phyloP scores from a whole-genome alignment of 2,113 vertebrate genomes.

The Hystrix brachyura region DNA sequence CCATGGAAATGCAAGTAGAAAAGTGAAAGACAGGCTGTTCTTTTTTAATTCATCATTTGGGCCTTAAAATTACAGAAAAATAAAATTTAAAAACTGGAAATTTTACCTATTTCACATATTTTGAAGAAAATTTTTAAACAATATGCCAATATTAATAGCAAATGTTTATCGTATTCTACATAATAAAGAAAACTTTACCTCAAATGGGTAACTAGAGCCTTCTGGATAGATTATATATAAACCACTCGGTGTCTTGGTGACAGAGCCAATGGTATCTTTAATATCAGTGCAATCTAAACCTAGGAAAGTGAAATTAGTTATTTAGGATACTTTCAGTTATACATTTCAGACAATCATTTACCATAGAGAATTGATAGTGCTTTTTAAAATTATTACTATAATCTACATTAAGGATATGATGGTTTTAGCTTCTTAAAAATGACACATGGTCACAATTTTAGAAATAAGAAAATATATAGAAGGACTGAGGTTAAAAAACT shows the following conservation, averaged over 20 bases:
- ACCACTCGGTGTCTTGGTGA: conserved; percentile 96
- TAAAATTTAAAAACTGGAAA: conserved; percentile 51
- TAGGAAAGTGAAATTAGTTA: conserved; percentile 80
- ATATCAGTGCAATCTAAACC: conserved; percentile 95
- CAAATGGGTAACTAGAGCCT: conserved; percentile 93
- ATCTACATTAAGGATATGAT: neutral
- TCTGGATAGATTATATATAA: conserved; percentile 95
- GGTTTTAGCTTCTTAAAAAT: conserved; percentile 55
- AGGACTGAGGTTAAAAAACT: conserved; percentile 34
- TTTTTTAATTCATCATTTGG: neutral
- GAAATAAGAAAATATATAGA: conserved; percentile 29
- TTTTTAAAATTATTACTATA: conserved; percentile 40
- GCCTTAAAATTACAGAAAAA: conserved; percentile 15
- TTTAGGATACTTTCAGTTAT: conserved; percentile 49
- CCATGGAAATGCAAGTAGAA: conserved; percentile 10
- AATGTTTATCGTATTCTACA: conserved; percentile 11
- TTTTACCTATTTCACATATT: conserved; percentile 38
- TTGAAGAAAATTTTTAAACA: conserved; percentile 53
- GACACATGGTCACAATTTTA: conserved; percentile 53
- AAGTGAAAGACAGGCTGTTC: neutral
- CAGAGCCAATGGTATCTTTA: conserved; percentile 91
- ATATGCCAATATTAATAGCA: conserved; percentile 25
- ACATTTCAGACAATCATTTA: neutral
- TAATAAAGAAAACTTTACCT: conserved; percentile 88
- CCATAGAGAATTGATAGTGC: neutral